Conservation (phyloP, 2,113 vertebrate genomes). For the Cheirogaleus medius region DNA sequence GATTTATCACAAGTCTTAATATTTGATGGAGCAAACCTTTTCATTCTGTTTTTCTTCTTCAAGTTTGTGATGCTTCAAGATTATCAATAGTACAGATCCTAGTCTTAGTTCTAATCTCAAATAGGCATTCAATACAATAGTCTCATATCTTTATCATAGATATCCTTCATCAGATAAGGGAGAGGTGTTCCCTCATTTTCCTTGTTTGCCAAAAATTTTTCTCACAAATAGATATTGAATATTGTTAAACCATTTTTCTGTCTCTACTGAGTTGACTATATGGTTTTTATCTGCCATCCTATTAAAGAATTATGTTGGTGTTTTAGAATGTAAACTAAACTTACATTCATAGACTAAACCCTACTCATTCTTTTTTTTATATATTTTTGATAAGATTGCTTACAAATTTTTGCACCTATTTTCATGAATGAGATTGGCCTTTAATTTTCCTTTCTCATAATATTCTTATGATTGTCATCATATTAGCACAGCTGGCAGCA, state of each 20-base stretch:
- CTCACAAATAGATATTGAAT: background rate
- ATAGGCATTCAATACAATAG: background rate
- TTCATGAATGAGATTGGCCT: background rate
- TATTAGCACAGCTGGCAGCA: no score
- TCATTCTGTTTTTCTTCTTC: background rate
- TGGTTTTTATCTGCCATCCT: background rate
- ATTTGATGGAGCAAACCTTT: background rate
- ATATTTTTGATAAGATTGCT: background rate
- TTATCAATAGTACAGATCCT: background rate
- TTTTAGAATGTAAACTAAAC: background rate
- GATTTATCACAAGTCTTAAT: background rate
- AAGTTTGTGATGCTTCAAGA: background rate
- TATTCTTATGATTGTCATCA: background rate
- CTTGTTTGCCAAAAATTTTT: slow-evolving; percentile 24
- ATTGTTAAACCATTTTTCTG: background rate
- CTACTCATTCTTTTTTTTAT: background rate
- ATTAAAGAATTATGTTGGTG: background rate
- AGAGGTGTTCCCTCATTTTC: background rate
- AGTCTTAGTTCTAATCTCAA: background rate
- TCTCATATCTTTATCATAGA: background rate
- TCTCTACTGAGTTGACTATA: background rate
- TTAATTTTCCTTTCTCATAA: background rate
- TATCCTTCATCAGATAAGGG: background rate
- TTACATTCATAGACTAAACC: background rate
- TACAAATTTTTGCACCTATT: background rate